Evolutionary conservation across 2,113 vertebrate species (phyloP), one percentile per base, ranked within the genome.

Genomic region (Corynorhinus townsendii): DNA sequence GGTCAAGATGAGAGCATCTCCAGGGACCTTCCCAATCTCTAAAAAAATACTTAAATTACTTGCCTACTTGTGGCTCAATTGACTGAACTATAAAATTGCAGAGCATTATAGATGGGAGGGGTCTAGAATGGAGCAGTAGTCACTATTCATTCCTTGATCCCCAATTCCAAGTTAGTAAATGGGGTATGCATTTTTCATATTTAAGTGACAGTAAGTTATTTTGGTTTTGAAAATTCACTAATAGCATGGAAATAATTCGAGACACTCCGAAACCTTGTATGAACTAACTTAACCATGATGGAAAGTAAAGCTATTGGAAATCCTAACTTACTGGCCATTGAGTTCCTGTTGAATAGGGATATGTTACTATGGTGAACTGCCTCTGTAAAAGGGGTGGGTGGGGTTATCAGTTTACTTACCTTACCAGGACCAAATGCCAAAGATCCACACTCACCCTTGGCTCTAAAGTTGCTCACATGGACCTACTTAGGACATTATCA

Each of bases 201-300:
- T 84, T 52, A 71, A 80, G 28, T 92, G 22, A 49, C 15, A 30
- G 66, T 30, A 68, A 54, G 7, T 95, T 77, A 81, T 72, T 87
- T 91, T 94, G 68, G 19, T 20, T 93, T 91, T 87, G 45, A 75
- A 93, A 84, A n/a, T 11, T 89, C 33, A 49, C 26, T 90, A 75
- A 82, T 3, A 75, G 12, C 4, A 24, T 43, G 80, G 33, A 47
- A 75, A 75, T 71, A 87, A 84, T 87, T 84, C 43, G 52, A 76
- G 62, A 52, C 8, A 86, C 64, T 15, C 12, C 24, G 52, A 94
- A 35, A 87, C 33, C 11, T 66, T 85, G 43, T 1, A 26, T 11
- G 28, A 91, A 47, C 11, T 72, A 43, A 11, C 47, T 77, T 54
- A 82, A 17, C 30, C 4, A 64, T 47, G 62, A 5, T 45, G 12